These are phyloP conservation scores for Hystrix brachyura DNA, from an alignment of 2,113 vertebrate genomes.

Conservation along the genomic window DNA sequence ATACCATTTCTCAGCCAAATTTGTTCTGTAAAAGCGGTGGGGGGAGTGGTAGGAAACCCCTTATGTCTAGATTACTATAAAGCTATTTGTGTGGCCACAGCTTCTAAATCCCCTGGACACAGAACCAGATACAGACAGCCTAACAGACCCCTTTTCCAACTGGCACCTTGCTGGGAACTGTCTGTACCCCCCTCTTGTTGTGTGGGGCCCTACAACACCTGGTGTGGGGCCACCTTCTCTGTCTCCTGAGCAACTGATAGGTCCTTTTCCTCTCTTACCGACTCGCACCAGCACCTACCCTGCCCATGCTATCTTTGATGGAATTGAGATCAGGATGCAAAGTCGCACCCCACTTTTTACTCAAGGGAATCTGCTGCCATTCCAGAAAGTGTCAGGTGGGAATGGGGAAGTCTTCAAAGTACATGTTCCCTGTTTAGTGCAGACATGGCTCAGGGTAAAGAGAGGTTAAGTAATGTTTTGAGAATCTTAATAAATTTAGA, in stretches of 20 bases:
- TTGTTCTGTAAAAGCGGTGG: neutral
- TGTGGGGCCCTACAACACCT: neutral
- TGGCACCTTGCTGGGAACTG: neutral
- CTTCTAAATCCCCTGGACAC: neutral
- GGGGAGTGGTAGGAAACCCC: neutral
- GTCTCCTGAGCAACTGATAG: neutral
- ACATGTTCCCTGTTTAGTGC: neutral
- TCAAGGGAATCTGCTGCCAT: neutral
- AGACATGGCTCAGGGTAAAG: neutral
- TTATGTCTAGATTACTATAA: neutral
- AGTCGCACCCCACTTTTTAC: neutral
- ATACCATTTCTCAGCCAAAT: neutral
- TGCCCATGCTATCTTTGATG: neutral
- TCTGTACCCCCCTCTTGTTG: neutral
- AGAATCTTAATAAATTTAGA: neutral
- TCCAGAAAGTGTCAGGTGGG: neutral
- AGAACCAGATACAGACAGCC: neutral
- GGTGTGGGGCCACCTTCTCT: neutral
- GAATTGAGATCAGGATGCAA: neutral
- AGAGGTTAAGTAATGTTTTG: neutral
- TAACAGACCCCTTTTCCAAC: neutral
- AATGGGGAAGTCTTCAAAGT: neutral
- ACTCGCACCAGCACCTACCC: neutral
- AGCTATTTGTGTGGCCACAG: neutral
- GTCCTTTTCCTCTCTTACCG: neutral